Conservation (phyloP, 2,113 vertebrate species). For the Erythrolamprus reginae region DNA sequence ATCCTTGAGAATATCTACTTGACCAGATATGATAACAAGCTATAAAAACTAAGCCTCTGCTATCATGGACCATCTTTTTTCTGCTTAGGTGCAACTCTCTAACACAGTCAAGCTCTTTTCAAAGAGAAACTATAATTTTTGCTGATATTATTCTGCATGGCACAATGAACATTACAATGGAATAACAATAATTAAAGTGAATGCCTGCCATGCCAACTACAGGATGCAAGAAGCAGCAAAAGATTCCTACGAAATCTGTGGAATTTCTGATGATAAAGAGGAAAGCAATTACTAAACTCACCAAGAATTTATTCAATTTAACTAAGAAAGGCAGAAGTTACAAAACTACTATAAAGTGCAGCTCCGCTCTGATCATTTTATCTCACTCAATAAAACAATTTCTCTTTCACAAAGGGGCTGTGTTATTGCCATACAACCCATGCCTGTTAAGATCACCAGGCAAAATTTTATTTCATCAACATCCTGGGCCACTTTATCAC, state of each 20-base stretch:
- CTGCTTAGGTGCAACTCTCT: background rate
- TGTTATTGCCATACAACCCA: background rate
- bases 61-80: background rate
- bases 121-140: background rate
- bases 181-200: background rate
- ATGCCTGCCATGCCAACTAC: background rate
- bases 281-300: background rate
- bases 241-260: background rate
- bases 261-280: background rate
- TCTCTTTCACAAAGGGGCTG: background rate
- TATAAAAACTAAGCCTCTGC: background rate
- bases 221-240: background rate
- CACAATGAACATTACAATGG: background rate
- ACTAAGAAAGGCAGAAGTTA: background rate
- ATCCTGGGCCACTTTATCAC: background rate
- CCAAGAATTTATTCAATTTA: background rate
- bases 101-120: background rate
- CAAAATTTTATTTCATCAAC: background rate
- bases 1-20: background rate
- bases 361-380: background rate
- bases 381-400: background rate
- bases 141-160: background rate
- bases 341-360: background rate
- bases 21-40: background rate
- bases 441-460: background rate